These are phyloP conservation scores for Ormyrus rosae DNA, from an alignment of 2,888 invertebrate genomes.

Conservation along the genomic window DNA sequence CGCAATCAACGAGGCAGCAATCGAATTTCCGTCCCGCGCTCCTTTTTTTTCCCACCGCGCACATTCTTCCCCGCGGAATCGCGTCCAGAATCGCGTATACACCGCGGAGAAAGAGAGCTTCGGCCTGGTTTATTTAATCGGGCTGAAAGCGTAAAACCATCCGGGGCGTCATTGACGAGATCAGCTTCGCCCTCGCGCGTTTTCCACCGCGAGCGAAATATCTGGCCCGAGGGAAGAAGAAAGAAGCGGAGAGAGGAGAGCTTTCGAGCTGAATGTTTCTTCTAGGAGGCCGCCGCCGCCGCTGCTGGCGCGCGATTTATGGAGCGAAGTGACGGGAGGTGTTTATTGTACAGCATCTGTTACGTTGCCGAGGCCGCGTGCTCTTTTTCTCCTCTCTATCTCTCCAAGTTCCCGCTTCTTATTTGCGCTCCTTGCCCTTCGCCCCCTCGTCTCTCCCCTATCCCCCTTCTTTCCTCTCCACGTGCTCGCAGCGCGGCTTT, in stretches of 20 bases:
- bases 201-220: conserved; percentile 40
- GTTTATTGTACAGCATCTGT: conserved; percentile 76
- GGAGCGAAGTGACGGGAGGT: conserved; percentile 75
- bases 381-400: conserved; percentile 58
- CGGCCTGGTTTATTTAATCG: conserved; percentile 52
- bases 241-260: conserved; percentile 43
- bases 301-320: conserved; percentile 70
- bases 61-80: background rate
- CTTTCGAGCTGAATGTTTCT: conserved; percentile 71
- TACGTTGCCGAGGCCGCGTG: conserved; percentile 48
- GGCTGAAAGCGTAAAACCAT: conserved; percentile 41
- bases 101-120: conserved; percentile 3
- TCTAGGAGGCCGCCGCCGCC: conserved; percentile 71
- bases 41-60: too few relatives aligned
- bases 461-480: background rate
- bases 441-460: conserved; percentile 59
- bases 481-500: background rate
- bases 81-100: background rate
- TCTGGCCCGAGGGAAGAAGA: conserved; percentile 46
- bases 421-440: conserved; percentile 5
- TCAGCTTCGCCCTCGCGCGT: conserved; percentile 9
- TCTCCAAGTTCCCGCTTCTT: conserved; percentile 16
- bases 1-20: too few relatives aligned
- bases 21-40: too few relatives aligned
- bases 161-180: conserved; percentile 47